Evolutionary conservation across 2,113 vertebrate species (phyloP).

Genomic region (Percina caprodes): DNA sequence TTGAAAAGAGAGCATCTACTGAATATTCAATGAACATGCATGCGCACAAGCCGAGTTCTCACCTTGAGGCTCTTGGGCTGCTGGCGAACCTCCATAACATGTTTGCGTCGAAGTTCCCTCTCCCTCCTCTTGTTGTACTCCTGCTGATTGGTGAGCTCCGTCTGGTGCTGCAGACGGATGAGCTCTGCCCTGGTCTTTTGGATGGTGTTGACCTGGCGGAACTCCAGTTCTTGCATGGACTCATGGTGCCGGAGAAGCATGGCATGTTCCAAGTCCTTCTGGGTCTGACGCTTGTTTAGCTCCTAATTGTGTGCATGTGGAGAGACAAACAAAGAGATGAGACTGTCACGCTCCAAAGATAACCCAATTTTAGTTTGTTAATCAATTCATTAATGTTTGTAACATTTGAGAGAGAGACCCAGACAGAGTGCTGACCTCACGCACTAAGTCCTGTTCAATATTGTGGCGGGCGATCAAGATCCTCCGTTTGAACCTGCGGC

Average conservation of each 20-base stretch:
- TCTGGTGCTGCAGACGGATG: constrained; percentile 97
- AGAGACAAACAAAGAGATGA: neutral
- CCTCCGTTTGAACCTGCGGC: constrained; percentile 95
- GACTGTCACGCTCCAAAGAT: neutral
- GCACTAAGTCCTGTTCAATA: constrained; percentile 94
- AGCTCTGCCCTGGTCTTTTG: constrained; percentile 96
- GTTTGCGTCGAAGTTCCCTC: constrained; percentile 95
- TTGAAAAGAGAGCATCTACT: neutral
- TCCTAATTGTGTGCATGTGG: constrained; percentile 83
- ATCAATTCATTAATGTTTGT: neutral
- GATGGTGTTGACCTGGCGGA: constrained; percentile 95
- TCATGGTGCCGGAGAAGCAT: constrained; percentile 98
- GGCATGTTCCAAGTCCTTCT: constrained; percentile 98
- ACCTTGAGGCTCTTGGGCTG: constrained; percentile 99
- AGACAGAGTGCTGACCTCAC: constrained; percentile 86
- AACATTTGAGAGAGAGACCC: neutral
- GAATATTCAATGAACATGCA: neutral
- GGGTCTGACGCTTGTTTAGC: constrained; percentile 97
- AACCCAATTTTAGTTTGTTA: neutral
- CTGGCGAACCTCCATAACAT: constrained; percentile 98
- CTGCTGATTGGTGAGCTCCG: constrained; percentile 98
- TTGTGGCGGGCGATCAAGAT: constrained; percentile 97
- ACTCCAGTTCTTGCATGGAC: constrained; percentile 99
- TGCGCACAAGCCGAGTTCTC: constrained; percentile 4
- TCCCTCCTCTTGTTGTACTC: constrained; percentile 99